Percentiles rank a stretch among this genome's conserved stretches.
phyloP scores from a whole-genome alignment of 2,888 invertebrate genomes.

The Ligdia adustata region DNA sequence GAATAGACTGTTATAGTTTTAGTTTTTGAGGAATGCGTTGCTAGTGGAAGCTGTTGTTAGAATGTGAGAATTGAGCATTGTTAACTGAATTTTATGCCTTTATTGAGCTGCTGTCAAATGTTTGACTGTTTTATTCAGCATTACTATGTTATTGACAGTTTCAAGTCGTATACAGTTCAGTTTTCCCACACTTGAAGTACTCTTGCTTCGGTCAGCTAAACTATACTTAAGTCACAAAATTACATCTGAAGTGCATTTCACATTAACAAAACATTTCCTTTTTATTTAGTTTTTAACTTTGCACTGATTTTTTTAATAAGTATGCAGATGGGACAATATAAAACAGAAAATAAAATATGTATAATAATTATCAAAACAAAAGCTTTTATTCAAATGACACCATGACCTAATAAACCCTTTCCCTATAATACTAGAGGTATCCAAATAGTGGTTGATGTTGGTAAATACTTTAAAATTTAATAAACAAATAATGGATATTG shows the following conservation, averaged over 20 bases:
- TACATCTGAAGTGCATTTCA: slow-evolving; percentile 50
- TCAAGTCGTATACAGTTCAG: slow-evolving; percentile 6
- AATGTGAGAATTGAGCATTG: slow-evolving; percentile 26
- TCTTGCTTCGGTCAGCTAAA: slow-evolving; percentile 41
- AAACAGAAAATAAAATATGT: slow-evolving; percentile 64
- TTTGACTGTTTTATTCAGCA: slow-evolving; percentile 12
- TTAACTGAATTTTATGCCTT: slow-evolving; percentile 19
- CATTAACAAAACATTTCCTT: slow-evolving; percentile 58
- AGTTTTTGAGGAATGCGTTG: slow-evolving; percentile 67
- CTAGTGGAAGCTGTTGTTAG: slow-evolving; percentile 56
- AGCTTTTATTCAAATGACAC: slow-evolving; percentile 42
- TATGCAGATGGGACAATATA: slow-evolving; percentile 58
- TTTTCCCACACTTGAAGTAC: slow-evolving; percentile 6
- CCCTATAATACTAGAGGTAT: no score
- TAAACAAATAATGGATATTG: no score
- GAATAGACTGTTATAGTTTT: slow-evolving; percentile 84
- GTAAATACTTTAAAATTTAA: no score
- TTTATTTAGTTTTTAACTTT: slow-evolving; percentile 65
- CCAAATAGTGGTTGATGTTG: no score
- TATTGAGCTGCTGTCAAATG: slow-evolving; percentile 9
- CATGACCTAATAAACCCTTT: neutral
- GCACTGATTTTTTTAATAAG: slow-evolving; percentile 77
- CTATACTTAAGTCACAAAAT: slow-evolving; percentile 34
- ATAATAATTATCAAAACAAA: slow-evolving; percentile 44
- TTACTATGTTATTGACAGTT: neutral